Base-by-base conservation (phyloP, 2,888 invertebrate genomes). In the Agrochola macilenta region DNA sequence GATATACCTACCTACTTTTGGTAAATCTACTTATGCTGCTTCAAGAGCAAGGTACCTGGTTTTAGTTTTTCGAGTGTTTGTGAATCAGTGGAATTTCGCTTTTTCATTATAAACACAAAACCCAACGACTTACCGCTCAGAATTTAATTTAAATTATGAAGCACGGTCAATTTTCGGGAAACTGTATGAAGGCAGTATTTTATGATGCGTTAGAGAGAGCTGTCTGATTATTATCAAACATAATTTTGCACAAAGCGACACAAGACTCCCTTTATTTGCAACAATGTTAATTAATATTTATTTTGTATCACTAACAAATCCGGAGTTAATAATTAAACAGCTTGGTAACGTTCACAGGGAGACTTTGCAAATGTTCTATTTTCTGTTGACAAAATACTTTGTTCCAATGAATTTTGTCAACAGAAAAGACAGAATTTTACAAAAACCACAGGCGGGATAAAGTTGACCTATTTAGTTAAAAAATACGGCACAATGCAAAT, bases 381-480 rank as follows among this genome's bases (percentile, higher is more conserved):
- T 30, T 35, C 23, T 17, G 17, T 23, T 14, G 14, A 23, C 5
- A 39, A n/a, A n/a, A n/a, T n/a, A 64, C 14, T 39, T n/a, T 63
- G 23, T 7, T 23, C 35, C 49, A 30, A 30, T 14, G 35, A 5
- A 39, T 43, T 26, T 23, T 7, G 1, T 30, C 17, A 57, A 39
- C 23, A 69, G 26, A 52, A 68, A 54, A 35, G 5, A 35, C 20
- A 30, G 2, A 35, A 20, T 46, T 73, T 35, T 35, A n/a, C 4
- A 20, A 26, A 20, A 35, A 46, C 8, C 11, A 14, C 26, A 12
- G 0, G 7, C 3, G 7, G 4, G 14, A 20, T 5, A n/a, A n/a
- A 49, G 39, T 11, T 43, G 8, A 23, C 46, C n/a, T 20, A n/a
- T 76, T 76, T 43, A 35, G 5, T 17, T 26, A 76, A 65, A 77